Conservation (phyloP, 2,797 vertebrate genomes). For the Loriculus beryllinus region DNA sequence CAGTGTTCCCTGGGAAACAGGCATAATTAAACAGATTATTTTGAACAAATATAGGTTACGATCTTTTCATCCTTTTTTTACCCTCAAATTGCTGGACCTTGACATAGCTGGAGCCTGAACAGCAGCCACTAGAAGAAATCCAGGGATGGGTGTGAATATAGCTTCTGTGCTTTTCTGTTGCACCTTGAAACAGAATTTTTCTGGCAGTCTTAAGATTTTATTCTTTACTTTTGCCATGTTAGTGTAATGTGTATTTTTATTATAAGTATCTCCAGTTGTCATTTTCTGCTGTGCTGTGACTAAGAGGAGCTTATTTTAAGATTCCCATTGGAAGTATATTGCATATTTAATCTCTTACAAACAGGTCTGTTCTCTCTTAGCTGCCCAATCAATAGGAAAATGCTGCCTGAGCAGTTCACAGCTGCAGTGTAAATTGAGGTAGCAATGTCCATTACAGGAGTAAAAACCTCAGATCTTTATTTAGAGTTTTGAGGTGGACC, state of each 20-base stretch:
- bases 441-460: accelerated
- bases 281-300: neutral
- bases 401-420: neutral
- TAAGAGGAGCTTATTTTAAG: neutral
- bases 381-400: neutral
- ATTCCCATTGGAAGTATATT: neutral
- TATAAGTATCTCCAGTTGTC: neutral
- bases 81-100: neutral
- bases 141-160: neutral
- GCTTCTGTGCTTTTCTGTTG: neutral
- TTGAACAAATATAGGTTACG: neutral
- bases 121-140: neutral
- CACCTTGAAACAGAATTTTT: neutral
- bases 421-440: accelerated
- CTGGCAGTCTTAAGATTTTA: neutral
- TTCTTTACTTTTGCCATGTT: neutral
- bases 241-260: neutral
- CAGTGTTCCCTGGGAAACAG: neutral
- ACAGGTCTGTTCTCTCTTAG: neutral
- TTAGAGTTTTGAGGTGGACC: neutral
- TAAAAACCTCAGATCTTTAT: neutral
- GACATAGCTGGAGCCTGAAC: neutral
- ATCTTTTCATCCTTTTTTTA: neutral
- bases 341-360: neutral
- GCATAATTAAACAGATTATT: neutral